Evolutionary conservation across 2,888 invertebrate genomes (phyloP).

Genomic region (Rotaria socialis): DNA sequence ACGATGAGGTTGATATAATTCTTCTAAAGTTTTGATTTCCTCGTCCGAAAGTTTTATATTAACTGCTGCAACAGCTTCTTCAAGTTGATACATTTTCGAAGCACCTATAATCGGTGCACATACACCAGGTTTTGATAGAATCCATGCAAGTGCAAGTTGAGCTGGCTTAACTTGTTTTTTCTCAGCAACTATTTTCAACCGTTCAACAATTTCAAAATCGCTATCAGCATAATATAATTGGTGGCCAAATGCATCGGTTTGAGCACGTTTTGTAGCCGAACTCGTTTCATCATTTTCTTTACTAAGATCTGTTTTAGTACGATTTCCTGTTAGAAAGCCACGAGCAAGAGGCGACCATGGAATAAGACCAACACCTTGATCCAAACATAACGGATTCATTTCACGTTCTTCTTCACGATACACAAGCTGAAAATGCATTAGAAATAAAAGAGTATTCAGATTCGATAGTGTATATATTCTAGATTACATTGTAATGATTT

Average conservation of each 20-base stretch:
- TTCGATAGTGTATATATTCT: neutral
- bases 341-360: conserved; percentile 18
- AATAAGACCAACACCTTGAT: conserved; percentile 14
- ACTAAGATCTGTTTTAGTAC: neutral
- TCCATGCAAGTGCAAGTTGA: neutral
- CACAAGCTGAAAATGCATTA: neutral
- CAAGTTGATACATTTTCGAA: conserved; percentile 2
- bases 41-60: neutral
- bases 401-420: conserved; percentile 36
- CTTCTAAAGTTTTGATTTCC: neutral
- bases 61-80: neutral
- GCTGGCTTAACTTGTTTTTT: neutral
- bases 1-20: neutral
- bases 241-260: neutral
- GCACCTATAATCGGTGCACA: neutral
- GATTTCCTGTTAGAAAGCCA: neutral
- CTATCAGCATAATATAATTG: neutral
- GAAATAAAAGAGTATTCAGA: no score
- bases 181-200: neutral
- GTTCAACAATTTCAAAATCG: conserved; percentile 34
- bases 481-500: neutral
- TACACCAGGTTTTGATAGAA: neutral
- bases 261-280: neutral
- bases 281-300: neutral
- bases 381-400: conserved; percentile 11